Percentiles rank a stretch among this genome's conserved stretches.
Evolutionary conservation across 2,113 vertebrate species (phyloP).

Genomic region (Telmatochromis bifrenatus): DNA sequence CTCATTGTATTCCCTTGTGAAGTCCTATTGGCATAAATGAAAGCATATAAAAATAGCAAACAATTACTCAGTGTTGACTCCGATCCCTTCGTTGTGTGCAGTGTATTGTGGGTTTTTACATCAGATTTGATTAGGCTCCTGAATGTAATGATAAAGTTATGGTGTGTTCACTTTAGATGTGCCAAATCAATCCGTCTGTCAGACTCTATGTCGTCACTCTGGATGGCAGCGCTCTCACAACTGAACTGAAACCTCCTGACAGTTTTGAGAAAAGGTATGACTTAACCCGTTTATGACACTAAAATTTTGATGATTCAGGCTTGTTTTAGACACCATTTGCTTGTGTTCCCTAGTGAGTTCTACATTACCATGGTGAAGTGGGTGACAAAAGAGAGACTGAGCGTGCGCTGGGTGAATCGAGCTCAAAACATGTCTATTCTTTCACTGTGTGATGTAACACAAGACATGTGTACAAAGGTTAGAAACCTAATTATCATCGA

Average conservation of each 20-base stretch:
- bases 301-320: background rate
- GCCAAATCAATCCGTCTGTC: slow-evolving; percentile 65
- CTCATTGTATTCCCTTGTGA: slow-evolving; percentile 1
- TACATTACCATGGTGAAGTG: slow-evolving; percentile 72
- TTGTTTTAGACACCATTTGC: background rate
- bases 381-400: slow-evolving; percentile 43
- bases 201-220: slow-evolving; percentile 54
- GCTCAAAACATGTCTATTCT: slow-evolving; percentile 69
- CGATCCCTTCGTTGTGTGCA: background rate
- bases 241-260: slow-evolving; percentile 59
- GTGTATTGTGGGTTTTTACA: background rate
- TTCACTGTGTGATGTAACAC: slow-evolving; percentile 51
- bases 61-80: background rate
- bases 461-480: slow-evolving; percentile 54
- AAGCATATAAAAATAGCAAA: slow-evolving; percentile 3
- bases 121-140: background rate
- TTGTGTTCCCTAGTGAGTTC: slow-evolving; percentile 35
- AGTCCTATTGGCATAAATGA: background rate
- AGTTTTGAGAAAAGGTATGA: slow-evolving; percentile 63
- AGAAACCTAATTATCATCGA: background rate
- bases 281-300: background rate
- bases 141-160: background rate
- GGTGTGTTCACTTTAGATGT: slow-evolving; percentile 47
- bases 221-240: slow-evolving; percentile 55
- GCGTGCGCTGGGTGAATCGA: slow-evolving; percentile 71